Base-by-base conservation (phyloP, 2,113 vertebrate genomes). In the Formicarius rufipectus region DNA sequence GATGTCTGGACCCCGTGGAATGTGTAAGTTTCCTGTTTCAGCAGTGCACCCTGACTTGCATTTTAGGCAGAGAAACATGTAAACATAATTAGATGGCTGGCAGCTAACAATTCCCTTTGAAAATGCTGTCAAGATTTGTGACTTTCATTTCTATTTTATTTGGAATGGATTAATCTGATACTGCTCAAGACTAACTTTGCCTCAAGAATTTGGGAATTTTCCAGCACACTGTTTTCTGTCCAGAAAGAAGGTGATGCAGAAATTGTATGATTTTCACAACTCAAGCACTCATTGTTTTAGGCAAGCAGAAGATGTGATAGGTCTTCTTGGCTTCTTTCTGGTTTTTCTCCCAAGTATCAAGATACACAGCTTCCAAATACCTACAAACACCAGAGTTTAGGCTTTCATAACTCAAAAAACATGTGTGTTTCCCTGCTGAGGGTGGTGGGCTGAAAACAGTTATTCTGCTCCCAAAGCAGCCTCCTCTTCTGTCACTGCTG, bases 21-120 rank as follows among this genome's bases (percentile, higher is more conserved):
- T 92, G 87, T 60, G 31, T 78, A 78, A 75, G 60, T 92, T 95
- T 97, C 94, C 91, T 91, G 56, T 97, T 97, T 98, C 93, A 94
- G 96, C 93, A 93, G 37, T 52, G 52, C 81, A 86, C 74, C 83
- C 84, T 81, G 77, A 94, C 76, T 97, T 94, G 91, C 79, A 89
- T 89, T 96, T 94, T 86, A 45, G 79, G 88, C 66, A 95, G 53
- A 95, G 89, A 97, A 96, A 97, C 73, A 47, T 83, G 67, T 81
- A 93, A 97, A 95, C 67, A 73, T 77, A 95, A 75, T 84, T 94
- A 95, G 73, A 50, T n/a, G 53, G 79, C 76, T 87, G 87, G 73
- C 94, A 95, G 86, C 66, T 96, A n/a, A 89, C 93, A 96, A 89
- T 80, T 79, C 64, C 59, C 27, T 93, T 96, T 84, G 47, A 93